Percentiles rank a stretch among this genome's conserved stretches.
These are phyloP conservation scores for Lithophane semibrunnea DNA, from an alignment of 2,888 invertebrate species.

Conservation along the genomic window DNA sequence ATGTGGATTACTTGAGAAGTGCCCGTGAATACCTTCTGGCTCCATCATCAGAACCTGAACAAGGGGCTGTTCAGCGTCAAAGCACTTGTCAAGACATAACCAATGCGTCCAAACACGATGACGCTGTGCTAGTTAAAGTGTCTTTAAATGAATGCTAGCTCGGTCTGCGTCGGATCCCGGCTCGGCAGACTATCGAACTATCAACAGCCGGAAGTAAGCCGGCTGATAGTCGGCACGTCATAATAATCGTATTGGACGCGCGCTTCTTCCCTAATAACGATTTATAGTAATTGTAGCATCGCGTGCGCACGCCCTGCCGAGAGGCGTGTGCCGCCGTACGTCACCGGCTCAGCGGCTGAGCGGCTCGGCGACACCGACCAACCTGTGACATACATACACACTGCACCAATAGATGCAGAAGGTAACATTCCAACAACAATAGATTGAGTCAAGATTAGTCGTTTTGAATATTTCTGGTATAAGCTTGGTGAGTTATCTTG, in stretches of 20 bases:
- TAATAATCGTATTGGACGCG: conserved; percentile 22
- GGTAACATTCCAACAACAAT: background rate
- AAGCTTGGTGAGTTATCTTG: background rate
- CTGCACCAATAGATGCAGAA: background rate
- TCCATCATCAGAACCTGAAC: too few relatives aligned
- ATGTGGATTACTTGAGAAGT: too few relatives aligned
- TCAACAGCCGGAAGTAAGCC: background rate
- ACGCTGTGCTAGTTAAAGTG: too few relatives aligned
- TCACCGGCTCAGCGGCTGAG: conserved; percentile 21
- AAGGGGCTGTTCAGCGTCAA: too few relatives aligned
- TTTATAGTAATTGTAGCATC: conserved; percentile 47
- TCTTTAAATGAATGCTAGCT: too few relatives aligned
- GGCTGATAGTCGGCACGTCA: conserved; percentile 10
- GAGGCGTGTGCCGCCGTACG: conserved; percentile 1
- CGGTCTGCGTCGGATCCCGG: too few relatives aligned
- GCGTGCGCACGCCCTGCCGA: conserved; percentile 37
- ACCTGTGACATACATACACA: background rate
- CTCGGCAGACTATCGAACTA: too few relatives aligned
- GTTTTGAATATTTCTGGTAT: background rate
- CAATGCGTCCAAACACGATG: too few relatives aligned
- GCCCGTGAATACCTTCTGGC: too few relatives aligned
- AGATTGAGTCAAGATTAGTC: background rate
- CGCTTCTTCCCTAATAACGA: conserved; percentile 49
- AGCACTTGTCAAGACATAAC: too few relatives aligned
- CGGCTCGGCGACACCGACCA: background rate